Percentiles rank a stretch among this genome's conserved stretches.
phyloP scores from a whole-genome alignment of 2,113 vertebrate species.

The Triplophysa siluroides region DNA sequence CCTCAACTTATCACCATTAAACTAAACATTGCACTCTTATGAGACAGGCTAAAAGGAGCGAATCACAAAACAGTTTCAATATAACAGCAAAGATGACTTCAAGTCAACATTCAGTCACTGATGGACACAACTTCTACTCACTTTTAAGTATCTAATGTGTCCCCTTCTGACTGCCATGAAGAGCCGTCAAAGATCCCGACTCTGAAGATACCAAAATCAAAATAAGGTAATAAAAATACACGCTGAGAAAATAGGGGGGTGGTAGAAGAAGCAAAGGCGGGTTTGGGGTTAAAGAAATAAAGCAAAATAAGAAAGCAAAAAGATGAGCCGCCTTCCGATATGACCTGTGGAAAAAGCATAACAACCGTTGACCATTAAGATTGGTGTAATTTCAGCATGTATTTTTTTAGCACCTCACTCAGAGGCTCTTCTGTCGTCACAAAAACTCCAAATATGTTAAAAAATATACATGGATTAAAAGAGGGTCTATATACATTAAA shows the following conservation, averaged over 20 bases:
- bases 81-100: background rate
- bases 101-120: constrained; percentile 26
- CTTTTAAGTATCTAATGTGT: constrained; percentile 79
- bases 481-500: too few species aligned
- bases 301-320: constrained; percentile 50
- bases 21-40: background rate
- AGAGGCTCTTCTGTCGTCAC: constrained; percentile 8
- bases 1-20: background rate
- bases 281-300: constrained; percentile 39
- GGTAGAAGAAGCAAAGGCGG: constrained; percentile 3
- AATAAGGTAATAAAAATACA: constrained; percentile 60
- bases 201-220: constrained; percentile 64
- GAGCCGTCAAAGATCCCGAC: constrained; percentile 76
- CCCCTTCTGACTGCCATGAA: constrained; percentile 83
- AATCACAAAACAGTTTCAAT: background rate
- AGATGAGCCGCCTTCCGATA: constrained; percentile 52
- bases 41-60: constrained; percentile 4
- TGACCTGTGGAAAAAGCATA: constrained; percentile 62
- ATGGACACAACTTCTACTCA: constrained; percentile 67
- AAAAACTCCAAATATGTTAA: background rate
- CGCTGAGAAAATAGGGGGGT: constrained; percentile 43
- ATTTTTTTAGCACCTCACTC: constrained; percentile 56
- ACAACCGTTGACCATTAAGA: constrained; percentile 43
- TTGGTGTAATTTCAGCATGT: constrained; percentile 49
- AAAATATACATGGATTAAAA: too few species aligned